Conservation (phyloP, 2,113 vertebrate species). For the Chamaea fasciata region DNA sequence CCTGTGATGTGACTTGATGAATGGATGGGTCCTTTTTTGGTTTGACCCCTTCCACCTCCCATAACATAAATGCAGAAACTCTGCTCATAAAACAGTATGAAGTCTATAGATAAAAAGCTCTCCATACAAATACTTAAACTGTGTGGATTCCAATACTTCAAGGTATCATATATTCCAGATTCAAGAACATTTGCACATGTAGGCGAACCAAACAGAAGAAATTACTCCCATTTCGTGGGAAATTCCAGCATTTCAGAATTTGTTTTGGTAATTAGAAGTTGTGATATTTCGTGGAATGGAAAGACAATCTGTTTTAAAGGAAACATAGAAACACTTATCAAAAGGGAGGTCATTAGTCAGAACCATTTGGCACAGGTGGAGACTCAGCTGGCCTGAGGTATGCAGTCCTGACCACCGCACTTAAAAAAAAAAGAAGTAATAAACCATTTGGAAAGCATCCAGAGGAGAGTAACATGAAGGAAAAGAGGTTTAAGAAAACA, state of each 20-base stretch:
- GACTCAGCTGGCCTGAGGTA: slow-evolving; percentile 31
- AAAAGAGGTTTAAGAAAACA: slow-evolving; percentile 57
- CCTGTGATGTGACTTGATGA: not conserved
- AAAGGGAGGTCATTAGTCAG: not conserved
- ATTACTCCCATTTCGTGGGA: not conserved
- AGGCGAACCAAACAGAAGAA: not conserved
- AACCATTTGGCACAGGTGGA: slow-evolving; percentile 33
- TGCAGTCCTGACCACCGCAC: slow-evolving; percentile 10
- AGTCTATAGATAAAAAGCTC: not conserved
- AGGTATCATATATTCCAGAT: not conserved
- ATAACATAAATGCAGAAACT: not conserved
- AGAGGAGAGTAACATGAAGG: not conserved
- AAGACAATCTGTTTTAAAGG: not conserved
- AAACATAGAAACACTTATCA: not conserved
- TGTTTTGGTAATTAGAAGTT: not conserved
- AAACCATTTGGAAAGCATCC: slow-evolving; percentile 43
- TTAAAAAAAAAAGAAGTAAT: not conserved
- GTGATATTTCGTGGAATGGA: not conserved
- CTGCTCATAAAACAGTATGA: not conserved
- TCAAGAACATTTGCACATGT: not conserved
- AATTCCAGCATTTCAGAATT: not conserved
- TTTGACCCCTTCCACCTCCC: not conserved
- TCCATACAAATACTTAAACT: not conserved
- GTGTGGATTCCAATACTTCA: not conserved
- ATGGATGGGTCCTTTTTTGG: not conserved